Evolutionary conservation across 2,113 vertebrate species (phyloP).

Genomic region (Eidolon helvum): DNA sequence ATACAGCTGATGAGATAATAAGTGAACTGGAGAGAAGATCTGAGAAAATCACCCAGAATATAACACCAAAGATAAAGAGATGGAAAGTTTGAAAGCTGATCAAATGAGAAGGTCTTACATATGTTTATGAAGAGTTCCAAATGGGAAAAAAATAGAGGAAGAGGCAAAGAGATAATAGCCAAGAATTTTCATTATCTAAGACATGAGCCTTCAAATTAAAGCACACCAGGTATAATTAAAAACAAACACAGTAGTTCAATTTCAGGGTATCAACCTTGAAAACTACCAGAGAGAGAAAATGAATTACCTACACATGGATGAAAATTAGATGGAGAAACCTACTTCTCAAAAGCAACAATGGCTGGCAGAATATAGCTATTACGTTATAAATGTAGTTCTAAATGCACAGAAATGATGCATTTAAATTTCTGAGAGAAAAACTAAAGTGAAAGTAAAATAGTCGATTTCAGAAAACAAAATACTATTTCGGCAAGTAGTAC

Average conservation of each 20-base stretch:
- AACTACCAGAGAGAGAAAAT: not conserved
- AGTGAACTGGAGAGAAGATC: not conserved
- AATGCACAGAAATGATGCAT: not conserved
- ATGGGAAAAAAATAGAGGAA: not conserved
- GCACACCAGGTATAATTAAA: not conserved
- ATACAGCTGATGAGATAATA: not conserved
- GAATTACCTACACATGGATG: not conserved
- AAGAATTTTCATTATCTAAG: not conserved
- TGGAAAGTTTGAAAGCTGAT: not conserved
- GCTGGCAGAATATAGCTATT: not conserved
- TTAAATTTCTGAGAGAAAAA: not conserved
- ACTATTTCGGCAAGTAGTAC: not conserved
- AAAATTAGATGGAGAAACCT: not conserved
- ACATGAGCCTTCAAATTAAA: not conserved
- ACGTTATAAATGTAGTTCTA: not conserved
- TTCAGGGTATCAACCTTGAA: not conserved
- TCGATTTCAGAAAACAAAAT: not conserved
- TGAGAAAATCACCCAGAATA: not conserved
- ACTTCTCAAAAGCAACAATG: not conserved
- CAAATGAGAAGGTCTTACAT: not conserved
- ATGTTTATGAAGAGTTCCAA: not conserved
- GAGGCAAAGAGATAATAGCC: not conserved
- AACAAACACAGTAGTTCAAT: not conserved
- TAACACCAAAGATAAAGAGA: not conserved
- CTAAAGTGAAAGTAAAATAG: not conserved